phyloP scores from a whole-genome alignment of 2,113 vertebrate species.

The Scytalopus superciliaris region DNA sequence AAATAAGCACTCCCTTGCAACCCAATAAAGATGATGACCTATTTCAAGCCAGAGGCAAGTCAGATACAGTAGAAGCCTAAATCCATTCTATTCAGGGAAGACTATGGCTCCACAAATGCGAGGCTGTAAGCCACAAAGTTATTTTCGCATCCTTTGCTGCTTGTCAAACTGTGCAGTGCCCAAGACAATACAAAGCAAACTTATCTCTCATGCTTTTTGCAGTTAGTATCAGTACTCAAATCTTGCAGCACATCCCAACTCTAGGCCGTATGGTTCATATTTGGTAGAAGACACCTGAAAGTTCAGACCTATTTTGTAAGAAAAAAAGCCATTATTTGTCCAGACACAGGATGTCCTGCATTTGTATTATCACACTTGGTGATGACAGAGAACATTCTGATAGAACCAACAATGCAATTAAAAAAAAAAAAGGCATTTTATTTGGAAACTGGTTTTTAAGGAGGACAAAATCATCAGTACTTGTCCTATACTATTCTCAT shows the following conservation, averaged over 20 bases:
- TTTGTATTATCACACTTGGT: neutral
- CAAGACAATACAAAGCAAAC: neutral
- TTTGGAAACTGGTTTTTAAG: neutral
- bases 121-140: neutral
- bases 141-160: neutral
- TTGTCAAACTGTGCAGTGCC: neutral
- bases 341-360: neutral
- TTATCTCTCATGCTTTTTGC: neutral
- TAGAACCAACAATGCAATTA: neutral
- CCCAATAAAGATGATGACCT: conserved; percentile 36
- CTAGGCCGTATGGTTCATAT: neutral
- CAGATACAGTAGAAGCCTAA: neutral
- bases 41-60: conserved; percentile 24
- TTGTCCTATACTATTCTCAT: neutral
- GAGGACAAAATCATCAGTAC: neutral
- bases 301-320: neutral
- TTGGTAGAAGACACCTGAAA: neutral
- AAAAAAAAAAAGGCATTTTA: neutral
- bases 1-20: conserved; percentile 45
- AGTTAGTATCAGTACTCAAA: neutral
- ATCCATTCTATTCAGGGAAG: neutral
- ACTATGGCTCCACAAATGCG: neutral
- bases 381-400: neutral
- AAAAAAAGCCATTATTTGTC: neutral
- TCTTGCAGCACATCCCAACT: neutral